Evolutionary conservation across 2,113 vertebrate genomes (phyloP).

Genomic region (Poecilia latipinna): DNA sequence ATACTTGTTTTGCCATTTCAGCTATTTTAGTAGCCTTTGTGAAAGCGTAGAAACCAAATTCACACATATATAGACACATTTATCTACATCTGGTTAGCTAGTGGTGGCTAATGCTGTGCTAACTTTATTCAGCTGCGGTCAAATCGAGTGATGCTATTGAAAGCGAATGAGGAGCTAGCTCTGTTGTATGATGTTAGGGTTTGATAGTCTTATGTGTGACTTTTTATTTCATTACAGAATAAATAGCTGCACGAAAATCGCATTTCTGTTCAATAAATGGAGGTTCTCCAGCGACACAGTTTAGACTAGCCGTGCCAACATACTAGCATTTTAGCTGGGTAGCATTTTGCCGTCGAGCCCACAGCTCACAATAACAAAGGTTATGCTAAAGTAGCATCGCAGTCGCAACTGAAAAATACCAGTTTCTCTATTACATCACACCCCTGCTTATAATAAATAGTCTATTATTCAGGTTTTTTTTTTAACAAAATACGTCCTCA

Average conservation of each 20-base stretch:
- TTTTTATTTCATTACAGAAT: background rate
- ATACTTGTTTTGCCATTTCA: background rate
- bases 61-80: background rate
- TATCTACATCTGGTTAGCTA: slow-evolving; percentile 45
- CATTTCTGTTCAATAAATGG: background rate
- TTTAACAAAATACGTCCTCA: too few relatives aligned
- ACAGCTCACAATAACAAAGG: slow-evolving; percentile 74
- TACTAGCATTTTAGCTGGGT: slow-evolving; percentile 15
- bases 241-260: background rate
- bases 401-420: slow-evolving; percentile 28
- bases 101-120: slow-evolving; percentile 60
- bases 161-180: slow-evolving; percentile 44
- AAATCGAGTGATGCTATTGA: slow-evolving; percentile 49
- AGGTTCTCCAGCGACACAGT: background rate
- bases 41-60: background rate
- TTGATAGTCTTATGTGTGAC: background rate
- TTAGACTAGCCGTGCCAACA: slow-evolving; percentile 16
- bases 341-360: slow-evolving; percentile 51
- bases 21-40: background rate
- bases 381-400: slow-evolving; percentile 49
- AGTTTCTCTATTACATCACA: slow-evolving; percentile 11
- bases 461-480: too few relatives aligned
- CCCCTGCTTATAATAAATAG: background rate
- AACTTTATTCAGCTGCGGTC: slow-evolving; percentile 33
- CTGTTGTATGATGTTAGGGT: slow-evolving; percentile 4